These are phyloP conservation scores for Macrosteles quadrilineatus DNA, from an alignment of 1,140 invertebrate species.

Conservation along the genomic window DNA sequence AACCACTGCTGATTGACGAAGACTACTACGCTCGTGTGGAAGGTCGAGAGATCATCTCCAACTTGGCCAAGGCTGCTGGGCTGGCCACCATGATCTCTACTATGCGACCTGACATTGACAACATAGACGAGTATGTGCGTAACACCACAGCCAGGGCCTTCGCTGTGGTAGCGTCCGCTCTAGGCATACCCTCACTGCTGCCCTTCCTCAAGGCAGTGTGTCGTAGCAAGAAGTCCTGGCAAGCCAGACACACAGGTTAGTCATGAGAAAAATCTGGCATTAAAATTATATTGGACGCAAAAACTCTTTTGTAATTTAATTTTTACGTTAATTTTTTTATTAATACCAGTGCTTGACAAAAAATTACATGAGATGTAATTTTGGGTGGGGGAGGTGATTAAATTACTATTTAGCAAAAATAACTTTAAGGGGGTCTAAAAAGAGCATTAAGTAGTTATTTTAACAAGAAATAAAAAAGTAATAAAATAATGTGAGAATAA, in stretches of 20 bases:
- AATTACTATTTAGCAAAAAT: too few species aligned
- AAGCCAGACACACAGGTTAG: conserved; percentile 91
- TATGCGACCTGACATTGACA: conserved; percentile 99
- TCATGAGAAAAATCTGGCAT: too few species aligned
- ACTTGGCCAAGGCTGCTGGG: conserved; percentile 99
- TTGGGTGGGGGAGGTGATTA: too few species aligned
- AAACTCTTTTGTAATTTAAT: too few species aligned
- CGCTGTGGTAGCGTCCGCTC: conserved; percentile 97
- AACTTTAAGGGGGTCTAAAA: too few species aligned
- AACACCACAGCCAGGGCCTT: conserved; percentile 99
- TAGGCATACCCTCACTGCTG: conserved; percentile 96
- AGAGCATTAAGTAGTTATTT: too few species aligned
- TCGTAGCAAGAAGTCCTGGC: conserved; percentile 99
- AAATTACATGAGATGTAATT: too few species aligned
- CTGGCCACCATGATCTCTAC: conserved; percentile 99
- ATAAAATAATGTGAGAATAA: too few species aligned
- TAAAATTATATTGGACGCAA: too few species aligned
- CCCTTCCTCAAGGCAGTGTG: conserved; percentile 99
- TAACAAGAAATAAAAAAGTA: too few species aligned
- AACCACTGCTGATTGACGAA: conserved; percentile 98
- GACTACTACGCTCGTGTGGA: conserved; percentile 99
- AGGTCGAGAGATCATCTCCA: conserved; percentile 99
- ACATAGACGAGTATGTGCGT: conserved; percentile 99
- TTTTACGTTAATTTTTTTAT: too few species aligned
- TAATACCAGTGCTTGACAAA: too few species aligned